Base-by-base conservation (phyloP, 1,140 invertebrate genomes). In the Gonioctena quinquepunctata region DNA sequence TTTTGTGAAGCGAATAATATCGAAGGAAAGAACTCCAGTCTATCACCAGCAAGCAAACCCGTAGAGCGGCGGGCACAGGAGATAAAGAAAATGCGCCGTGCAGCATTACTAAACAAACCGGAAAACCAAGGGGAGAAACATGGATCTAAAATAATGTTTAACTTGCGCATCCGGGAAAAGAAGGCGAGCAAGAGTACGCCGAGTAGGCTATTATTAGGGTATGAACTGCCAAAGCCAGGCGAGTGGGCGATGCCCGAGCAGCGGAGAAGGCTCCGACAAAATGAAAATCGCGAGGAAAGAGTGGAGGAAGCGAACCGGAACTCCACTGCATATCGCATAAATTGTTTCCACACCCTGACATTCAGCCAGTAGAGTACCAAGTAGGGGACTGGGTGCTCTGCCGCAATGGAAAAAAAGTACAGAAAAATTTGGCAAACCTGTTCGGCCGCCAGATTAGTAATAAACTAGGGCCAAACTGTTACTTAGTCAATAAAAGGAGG, bases 191-290 rank as follows among this genome's bases (percentile, higher is more conserved):
- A n/a, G 11, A 42, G 11, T 8, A 1, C 33, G 1, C 33, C 33
- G 2, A 42, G 5, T 13, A n/a, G n/a, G 1, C 33, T 42, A 0
- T 7, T 42, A 0, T 7, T 42, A 0, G 11, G 33, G 4, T 42
- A 42, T 1, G 33, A 42, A 0, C 11, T 42, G 0, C 33, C 33
- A 0, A 42, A n/a, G 1, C 33, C 11, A 1, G 33, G 33, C 0
- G 33, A 42, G 3, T 42, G 33, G 33, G 33, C 33, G 1, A 42
- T n/a, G 2, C 0, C 33, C 1, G 7, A 8, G 0, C 33, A 42
- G n/a, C 11, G 7, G 7, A 0, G 2, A 0, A 1, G 33, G 0
- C 7, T 2, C 0, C 2, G 8, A 3, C 28, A 13, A 0, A 42
- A 42, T 13, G 1, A 13, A 2, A 2, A 8, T n/a, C 11, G 33